These are phyloP conservation scores for Pasiphila rectangulata DNA, from an alignment of 2,888 invertebrate species.

Conservation along the genomic window DNA sequence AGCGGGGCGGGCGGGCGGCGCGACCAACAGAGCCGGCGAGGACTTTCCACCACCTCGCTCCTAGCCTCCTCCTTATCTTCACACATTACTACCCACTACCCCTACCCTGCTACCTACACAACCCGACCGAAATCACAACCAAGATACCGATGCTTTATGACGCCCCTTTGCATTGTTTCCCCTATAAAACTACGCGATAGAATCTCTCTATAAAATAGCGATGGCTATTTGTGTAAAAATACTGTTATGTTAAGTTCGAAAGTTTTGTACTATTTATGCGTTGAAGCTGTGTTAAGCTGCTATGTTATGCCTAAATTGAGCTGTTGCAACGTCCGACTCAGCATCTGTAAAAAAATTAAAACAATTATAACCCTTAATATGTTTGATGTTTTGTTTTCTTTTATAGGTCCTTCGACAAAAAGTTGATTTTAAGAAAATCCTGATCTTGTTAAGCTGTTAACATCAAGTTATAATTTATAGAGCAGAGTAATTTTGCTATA, in stretches of 20 bases:
- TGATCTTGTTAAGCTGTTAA: too few relatives aligned
- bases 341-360: slow-evolving; percentile 69
- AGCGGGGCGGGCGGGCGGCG: slow-evolving; percentile 73
- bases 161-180: slow-evolving; percentile 72
- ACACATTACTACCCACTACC: slow-evolving; percentile 58
- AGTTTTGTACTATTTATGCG: slow-evolving; percentile 66
- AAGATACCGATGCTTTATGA: slow-evolving; percentile 75
- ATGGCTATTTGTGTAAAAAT: slow-evolving; percentile 39
- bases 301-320: slow-evolving; percentile 55
- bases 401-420: too few relatives aligned
- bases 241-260: slow-evolving; percentile 61
- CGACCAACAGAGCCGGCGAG: slow-evolving; percentile 68
- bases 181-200: slow-evolving; percentile 58
- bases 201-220: slow-evolving; percentile 57
- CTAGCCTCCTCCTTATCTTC: slow-evolving; percentile 75
- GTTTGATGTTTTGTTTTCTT: too few relatives aligned
- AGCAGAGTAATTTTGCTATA: slow-evolving; percentile 9
- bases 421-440: not conserved
- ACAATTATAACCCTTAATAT: too few relatives aligned
- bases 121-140: slow-evolving; percentile 65
- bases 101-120: slow-evolving; percentile 41
- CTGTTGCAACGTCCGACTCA: slow-evolving; percentile 71
- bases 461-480: slow-evolving; percentile 9
- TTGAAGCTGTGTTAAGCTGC: slow-evolving; percentile 38
- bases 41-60: slow-evolving; percentile 63